Conservation (phyloP, 2,888 invertebrate species). For the Cheilosia pagana region DNA sequence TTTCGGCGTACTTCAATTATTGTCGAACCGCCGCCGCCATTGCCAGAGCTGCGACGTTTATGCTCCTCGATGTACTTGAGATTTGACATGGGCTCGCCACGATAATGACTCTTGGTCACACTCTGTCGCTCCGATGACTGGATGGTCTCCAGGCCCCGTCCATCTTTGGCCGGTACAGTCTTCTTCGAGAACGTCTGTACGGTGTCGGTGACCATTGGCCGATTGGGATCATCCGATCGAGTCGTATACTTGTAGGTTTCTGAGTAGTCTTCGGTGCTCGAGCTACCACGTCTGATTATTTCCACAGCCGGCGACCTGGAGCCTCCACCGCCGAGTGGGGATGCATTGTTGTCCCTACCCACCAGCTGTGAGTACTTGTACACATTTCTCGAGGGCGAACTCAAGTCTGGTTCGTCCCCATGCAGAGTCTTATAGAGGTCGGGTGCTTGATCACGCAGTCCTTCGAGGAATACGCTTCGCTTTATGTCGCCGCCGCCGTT, state of each 20-base stretch:
- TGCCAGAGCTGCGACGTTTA: conserved; percentile 79
- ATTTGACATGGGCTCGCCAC: conserved; percentile 84
- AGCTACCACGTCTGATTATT: conserved; percentile 86
- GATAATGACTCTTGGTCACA: conserved; percentile 87
- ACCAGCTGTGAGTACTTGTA: conserved; percentile 63
- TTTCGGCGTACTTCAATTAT: conserved; percentile 86
- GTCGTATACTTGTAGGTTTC: conserved; percentile 89
- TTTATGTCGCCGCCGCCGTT: conserved; percentile 84
- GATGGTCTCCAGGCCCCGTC: conserved; percentile 87
- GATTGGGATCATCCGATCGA: conserved; percentile 87
- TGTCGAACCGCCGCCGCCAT: conserved; percentile 85
- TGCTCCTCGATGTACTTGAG: conserved; percentile 86
- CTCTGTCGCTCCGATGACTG: conserved; percentile 89
- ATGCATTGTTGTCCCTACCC: conserved; percentile 75
- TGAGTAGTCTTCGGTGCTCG: conserved; percentile 88
- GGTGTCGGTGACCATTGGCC: conserved; percentile 89
- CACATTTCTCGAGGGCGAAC: conserved; percentile 46
- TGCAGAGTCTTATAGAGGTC: conserved; percentile 89
- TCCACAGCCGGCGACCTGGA: conserved; percentile 82
- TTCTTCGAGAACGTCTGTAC: conserved; percentile 89
- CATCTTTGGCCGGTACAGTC: conserved; percentile 87
- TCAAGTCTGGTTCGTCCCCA: conserved; percentile 84
- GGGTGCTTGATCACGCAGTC: conserved; percentile 88
- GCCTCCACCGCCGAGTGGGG: conserved; percentile 80
- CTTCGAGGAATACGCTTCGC: conserved; percentile 87